Conservation (phyloP, 2,797 vertebrate species). For the Poeciliopsis presidionis region DNA sequence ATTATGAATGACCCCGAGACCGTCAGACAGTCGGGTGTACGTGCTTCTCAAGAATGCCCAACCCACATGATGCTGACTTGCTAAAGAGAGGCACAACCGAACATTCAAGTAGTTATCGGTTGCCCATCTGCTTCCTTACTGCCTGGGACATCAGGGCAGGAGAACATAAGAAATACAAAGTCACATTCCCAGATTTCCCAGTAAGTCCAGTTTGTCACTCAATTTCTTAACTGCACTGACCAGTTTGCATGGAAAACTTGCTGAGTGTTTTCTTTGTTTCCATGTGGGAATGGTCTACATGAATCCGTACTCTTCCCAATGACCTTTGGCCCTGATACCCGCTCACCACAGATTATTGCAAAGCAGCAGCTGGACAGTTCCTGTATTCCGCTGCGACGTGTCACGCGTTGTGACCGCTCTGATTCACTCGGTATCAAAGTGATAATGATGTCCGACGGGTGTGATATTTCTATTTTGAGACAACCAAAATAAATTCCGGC, state of each 20-base stretch:
- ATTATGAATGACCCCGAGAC: slow-evolving; percentile 65
- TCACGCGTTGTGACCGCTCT: slow-evolving; percentile 60
- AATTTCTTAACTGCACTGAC: slow-evolving; percentile 39
- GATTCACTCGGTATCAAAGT: slow-evolving; percentile 75
- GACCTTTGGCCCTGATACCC: slow-evolving; percentile 42
- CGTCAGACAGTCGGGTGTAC: slow-evolving; percentile 69
- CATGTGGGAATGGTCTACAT: slow-evolving; percentile 36
- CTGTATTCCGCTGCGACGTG: slow-evolving; percentile 64
- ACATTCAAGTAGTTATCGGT: slow-evolving; percentile 34
- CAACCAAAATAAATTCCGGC: slow-evolving; percentile 75
- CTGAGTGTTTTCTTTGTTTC: slow-evolving; percentile 20
- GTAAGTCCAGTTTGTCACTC: slow-evolving; percentile 5
- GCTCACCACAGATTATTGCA: slow-evolving; percentile 41
- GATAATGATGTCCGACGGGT: slow-evolving; percentile 65
- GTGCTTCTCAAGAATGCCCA: slow-evolving; percentile 34
- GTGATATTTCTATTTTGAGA: slow-evolving; percentile 80
- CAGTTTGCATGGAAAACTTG: slow-evolving; percentile 42
- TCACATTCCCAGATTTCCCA: neutral
- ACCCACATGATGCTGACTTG: slow-evolving; percentile 67
- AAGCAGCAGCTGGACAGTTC: slow-evolving; percentile 62
- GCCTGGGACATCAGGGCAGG: slow-evolving; percentile 13
- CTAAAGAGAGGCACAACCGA: slow-evolving; percentile 50
- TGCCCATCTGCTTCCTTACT: slow-evolving; percentile 26
- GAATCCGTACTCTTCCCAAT: slow-evolving; percentile 37
- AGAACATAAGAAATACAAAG: neutral